Evolutionary conservation across 2,797 vertebrate species (phyloP).

Genomic region (Tenualosa ilisha): DNA sequence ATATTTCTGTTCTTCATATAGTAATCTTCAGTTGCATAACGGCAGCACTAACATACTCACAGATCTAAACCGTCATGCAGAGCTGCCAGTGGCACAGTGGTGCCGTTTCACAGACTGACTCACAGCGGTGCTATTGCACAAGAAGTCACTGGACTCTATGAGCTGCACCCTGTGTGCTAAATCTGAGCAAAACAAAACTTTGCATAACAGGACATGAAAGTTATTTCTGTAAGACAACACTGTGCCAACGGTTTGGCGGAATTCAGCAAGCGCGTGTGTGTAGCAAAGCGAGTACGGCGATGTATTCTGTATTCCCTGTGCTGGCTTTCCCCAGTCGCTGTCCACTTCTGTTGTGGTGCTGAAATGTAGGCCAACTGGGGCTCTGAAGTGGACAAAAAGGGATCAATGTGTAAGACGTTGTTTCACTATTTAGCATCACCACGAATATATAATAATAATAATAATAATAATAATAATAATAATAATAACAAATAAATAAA

Average conservation of each 20-base stretch:
- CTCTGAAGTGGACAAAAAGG: not conserved
- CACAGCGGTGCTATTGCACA: constrained; percentile 71
- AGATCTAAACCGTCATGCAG: not conserved
- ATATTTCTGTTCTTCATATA: not conserved
- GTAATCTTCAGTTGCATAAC: not conserved
- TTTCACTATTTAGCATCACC: not conserved
- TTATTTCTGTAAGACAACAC: not conserved
- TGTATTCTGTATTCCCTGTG: not conserved
- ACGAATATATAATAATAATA: not conserved
- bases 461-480: not conserved
- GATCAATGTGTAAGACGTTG: not conserved
- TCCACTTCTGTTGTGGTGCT: not conserved
- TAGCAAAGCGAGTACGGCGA: not conserved
- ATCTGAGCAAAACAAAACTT: not conserved
- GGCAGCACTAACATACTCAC: not conserved
- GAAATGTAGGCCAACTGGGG: not conserved
- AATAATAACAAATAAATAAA: not conserved
- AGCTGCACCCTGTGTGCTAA: too few relatives aligned
- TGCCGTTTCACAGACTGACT: constrained; percentile 49
- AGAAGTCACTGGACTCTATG: constrained; percentile 32
- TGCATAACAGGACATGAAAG: not conserved
- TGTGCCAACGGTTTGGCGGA: not conserved
- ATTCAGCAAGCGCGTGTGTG: not conserved
- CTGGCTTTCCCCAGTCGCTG: not conserved
- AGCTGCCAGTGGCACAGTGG: not conserved